A percentile compares a stretch with the other conserved stretches of the same genome.
Conservation (phyloP, 2,888 invertebrate genomes). For the Oithona nana region DNA sequence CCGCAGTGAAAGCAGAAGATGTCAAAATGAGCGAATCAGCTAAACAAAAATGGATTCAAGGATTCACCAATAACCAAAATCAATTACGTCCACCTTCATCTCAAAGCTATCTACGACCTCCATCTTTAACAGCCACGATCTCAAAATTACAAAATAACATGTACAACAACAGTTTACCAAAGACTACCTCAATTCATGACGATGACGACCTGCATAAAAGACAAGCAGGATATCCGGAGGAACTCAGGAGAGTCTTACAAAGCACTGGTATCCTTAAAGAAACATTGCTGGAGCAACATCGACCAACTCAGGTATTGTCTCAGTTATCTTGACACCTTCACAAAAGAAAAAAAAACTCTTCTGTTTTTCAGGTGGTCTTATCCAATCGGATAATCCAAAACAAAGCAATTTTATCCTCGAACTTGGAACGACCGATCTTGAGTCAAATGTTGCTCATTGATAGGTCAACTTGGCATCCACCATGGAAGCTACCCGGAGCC, state of each 20-base stretch:
- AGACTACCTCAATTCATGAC: neutral
- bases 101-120: neutral
- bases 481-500: neutral
- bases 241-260: neutral
- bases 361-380: no score
- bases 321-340: no score
- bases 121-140: neutral
- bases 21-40: neutral
- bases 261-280: neutral
- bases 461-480: slow-evolving; percentile 2
- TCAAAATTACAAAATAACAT: neutral
- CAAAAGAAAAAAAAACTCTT: no score
- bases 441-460: neutral
- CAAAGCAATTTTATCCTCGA: neutral
- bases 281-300: no score
- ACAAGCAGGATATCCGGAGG: neutral
- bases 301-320: no score
- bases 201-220: neutral
- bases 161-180: neutral
- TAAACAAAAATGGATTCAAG: neutral
- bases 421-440: neutral
- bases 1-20: neutral
- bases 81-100: neutral
- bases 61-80: neutral
- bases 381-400: neutral